Percentiles rank a stretch among this genome's conserved stretches.
Conservation (phyloP, 2,113 vertebrate genomes). For the Microcebus lehilahytsara region DNA sequence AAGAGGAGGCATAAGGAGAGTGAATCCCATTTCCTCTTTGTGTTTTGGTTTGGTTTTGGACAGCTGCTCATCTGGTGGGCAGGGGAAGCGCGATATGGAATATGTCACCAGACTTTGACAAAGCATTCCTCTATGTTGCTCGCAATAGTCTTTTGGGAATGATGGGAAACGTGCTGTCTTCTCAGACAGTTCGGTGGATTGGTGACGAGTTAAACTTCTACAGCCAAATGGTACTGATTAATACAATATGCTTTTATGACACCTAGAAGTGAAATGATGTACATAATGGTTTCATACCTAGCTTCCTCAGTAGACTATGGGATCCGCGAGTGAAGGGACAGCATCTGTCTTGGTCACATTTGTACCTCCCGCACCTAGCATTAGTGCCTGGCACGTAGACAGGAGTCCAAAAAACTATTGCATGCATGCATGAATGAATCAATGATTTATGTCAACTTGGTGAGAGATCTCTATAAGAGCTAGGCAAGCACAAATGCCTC, state of each 20-base stretch:
- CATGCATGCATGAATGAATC: accelerated
- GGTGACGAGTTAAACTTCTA: not conserved
- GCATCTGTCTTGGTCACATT: not conserved
- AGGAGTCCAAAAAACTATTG: not conserved
- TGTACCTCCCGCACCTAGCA: not conserved
- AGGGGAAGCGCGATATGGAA: not conserved
- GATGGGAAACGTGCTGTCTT: not conserved
- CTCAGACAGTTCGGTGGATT: not conserved
- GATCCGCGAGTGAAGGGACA: not conserved
- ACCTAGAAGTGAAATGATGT: not conserved
- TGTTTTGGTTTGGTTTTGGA: not conserved
- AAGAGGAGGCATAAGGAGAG: not conserved
- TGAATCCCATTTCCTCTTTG: not conserved
- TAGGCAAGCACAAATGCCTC: not conserved
- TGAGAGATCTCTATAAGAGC: not conserved
- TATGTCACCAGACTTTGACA: not conserved
- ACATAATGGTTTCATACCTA: not conserved
- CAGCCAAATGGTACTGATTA: not conserved
- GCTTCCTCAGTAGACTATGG: not conserved
- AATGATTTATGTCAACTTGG: not conserved
- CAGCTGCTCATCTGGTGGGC: not conserved
- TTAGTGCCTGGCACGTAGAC: not conserved
- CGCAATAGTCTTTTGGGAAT: not conserved
- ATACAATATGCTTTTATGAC: not conserved
- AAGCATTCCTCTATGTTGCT: not conserved